Evolutionary conservation across 1,140 invertebrate species (phyloP).

Genomic region (Trigoniulus corallinus): DNA sequence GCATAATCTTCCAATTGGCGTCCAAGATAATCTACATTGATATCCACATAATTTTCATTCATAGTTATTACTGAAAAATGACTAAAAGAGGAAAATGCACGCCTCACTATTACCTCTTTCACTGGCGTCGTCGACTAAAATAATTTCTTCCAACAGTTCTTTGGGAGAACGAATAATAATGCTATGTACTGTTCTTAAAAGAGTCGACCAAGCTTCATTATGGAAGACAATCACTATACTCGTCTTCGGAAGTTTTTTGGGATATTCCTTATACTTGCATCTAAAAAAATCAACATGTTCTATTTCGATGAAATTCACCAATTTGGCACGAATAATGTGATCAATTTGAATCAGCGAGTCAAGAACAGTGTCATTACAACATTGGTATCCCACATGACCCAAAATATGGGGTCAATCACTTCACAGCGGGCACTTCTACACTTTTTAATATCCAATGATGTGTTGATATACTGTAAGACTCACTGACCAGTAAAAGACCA

Average conservation of each 20-base stretch:
- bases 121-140: conserved; percentile 89
- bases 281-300: no score
- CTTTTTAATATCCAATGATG: no score
- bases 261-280: conserved; percentile 59
- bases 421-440: no score
- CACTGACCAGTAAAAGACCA: neutral
- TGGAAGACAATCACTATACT: conserved; percentile 95
- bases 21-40: conserved; percentile 62
- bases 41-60: neutral
- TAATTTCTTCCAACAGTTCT: conserved; percentile 76
- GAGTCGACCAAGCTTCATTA: conserved; percentile 94
- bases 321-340: no score
- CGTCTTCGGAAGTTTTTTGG: conserved; percentile 60
- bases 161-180: conserved; percentile 83
- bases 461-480: no score
- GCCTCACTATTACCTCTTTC: conserved; percentile 49
- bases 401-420: no score
- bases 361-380: neutral
- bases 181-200: conserved; percentile 88
- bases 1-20: conserved; percentile 80
- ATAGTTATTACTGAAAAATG: conserved; percentile 2
- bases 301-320: no score
- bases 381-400: neutral
- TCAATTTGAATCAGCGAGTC: no score
- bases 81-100: neutral